Base-by-base conservation (phyloP, 2,797 vertebrate species). In the Poecilia picta region DNA sequence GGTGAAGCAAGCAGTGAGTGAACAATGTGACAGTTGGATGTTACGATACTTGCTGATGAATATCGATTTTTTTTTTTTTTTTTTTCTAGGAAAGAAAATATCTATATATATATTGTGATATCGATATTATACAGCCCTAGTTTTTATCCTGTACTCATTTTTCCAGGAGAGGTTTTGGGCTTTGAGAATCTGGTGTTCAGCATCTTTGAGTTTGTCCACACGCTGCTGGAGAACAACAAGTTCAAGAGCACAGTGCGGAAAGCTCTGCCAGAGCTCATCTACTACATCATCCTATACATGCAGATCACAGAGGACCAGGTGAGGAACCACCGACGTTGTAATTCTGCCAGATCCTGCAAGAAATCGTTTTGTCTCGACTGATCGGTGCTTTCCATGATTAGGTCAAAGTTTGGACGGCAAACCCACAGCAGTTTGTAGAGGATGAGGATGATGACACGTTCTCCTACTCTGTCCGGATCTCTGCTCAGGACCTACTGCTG, bases 261-360 rank as follows among this genome's bases (percentile, higher is more conserved):
- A 83, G 98, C 98, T 23, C 94, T 99, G 83, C 98, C 98, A 2
- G 98, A 99, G 77, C 96, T 99, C 85, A 98, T 99, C 83, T 99
- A 99, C 92, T 99, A 99, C 93, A 90, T 99, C 93, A 98, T 99
- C 87, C 96, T 99, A 23, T 99, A 99, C 92, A 99, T 99, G 98
- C 98, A 99, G 93, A 99, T 99, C 94, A 99, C 98, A 0, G 98
- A 99, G 87, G 98, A 99, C 84, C 98, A 99, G 98, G 98, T 99
- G 94, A 92, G 89, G 39, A 64, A 20, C 16, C 3, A 4, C 18
- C 28, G 6, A 20, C 8, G 41, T 23, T n/a, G 5, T 0, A 5
- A 15, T 28, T 78, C 43, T 53, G 41, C 25, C 53, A 39, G 46
- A 46, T 25, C 13, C 36, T 6, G 8, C 1, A 2, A 39, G 51